phyloP scores from a whole-genome alignment of 2,888 invertebrate genomes.

The Pollenia amentaria region DNA sequence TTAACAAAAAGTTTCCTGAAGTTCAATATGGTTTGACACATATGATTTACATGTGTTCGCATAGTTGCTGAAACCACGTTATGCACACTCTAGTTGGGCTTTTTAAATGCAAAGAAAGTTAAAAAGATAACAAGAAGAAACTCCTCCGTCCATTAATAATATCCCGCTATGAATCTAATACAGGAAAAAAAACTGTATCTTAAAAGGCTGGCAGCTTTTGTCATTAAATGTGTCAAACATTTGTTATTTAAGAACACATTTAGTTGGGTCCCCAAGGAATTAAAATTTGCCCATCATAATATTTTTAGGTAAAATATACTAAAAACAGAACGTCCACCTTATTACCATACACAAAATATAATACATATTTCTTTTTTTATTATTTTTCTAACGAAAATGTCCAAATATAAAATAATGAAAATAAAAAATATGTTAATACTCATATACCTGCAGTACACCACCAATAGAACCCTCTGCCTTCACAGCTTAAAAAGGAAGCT shows the following conservation, averaged over 20 bases:
- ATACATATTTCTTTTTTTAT: constrained; percentile 62
- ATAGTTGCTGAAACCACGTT: too few species aligned
- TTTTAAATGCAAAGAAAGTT: too few species aligned
- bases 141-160: neutral
- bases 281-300: constrained; percentile 38
- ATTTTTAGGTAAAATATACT: constrained; percentile 24
- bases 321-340: constrained; percentile 33
- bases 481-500: neutral
- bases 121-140: too few species aligned
- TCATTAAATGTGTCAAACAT: constrained; percentile 68
- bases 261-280: constrained; percentile 64
- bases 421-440: constrained; percentile 66
- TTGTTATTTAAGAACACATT: constrained; percentile 68
- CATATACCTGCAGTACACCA: neutral
- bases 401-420: constrained; percentile 46
- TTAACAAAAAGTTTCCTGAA: too few species aligned
- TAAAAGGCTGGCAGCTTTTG: constrained; percentile 51
- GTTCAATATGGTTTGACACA: too few species aligned
- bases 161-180: constrained; percentile 6
- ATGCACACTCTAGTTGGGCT: too few species aligned
- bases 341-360: constrained; percentile 33
- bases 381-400: constrained; percentile 14
- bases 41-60: too few species aligned
- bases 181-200: constrained; percentile 10
- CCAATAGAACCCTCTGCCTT: neutral